A percentile compares a stretch with the other conserved stretches of the same genome.
Evolutionary conservation across 2,113 vertebrate genomes (phyloP).

Genomic region (Phocoena sinus): DNA sequence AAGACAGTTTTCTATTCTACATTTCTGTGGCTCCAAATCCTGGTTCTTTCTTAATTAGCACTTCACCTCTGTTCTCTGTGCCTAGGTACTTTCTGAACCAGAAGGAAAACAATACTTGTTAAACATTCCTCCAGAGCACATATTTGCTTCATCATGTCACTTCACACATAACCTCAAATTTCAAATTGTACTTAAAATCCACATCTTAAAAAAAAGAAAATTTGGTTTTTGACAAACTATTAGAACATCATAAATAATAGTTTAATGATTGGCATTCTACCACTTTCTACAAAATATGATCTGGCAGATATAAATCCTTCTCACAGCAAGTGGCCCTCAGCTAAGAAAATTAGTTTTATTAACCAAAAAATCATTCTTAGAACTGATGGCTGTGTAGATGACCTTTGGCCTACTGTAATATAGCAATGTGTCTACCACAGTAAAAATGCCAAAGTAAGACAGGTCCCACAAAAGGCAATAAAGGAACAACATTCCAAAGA

Average conservation of each 20-base stretch:
- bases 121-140: background rate
- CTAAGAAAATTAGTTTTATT: constrained; percentile 71
- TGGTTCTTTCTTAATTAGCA: background rate
- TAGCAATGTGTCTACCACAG: constrained; percentile 57
- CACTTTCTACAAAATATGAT: constrained; percentile 44
- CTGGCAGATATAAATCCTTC: constrained; percentile 47
- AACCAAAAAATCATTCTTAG: constrained; percentile 72
- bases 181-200: background rate
- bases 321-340: constrained; percentile 65
- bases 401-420: constrained; percentile 74
- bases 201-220: background rate
- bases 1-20: background rate
- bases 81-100: background rate
- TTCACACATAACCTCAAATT: background rate
- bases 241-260: background rate
- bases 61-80: background rate
- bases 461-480: constrained; percentile 72
- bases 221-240: constrained; percentile 1
- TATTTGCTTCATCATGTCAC: background rate
- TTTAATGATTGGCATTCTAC: constrained; percentile 32
- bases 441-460: constrained; percentile 64
- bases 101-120: background rate
- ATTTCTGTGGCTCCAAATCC: background rate
- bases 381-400: constrained; percentile 74
- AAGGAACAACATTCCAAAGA: constrained; percentile 76